These are phyloP conservation scores for Standfussiana lucernea DNA, from an alignment of 2,888 invertebrate species.

Conservation along the genomic window DNA sequence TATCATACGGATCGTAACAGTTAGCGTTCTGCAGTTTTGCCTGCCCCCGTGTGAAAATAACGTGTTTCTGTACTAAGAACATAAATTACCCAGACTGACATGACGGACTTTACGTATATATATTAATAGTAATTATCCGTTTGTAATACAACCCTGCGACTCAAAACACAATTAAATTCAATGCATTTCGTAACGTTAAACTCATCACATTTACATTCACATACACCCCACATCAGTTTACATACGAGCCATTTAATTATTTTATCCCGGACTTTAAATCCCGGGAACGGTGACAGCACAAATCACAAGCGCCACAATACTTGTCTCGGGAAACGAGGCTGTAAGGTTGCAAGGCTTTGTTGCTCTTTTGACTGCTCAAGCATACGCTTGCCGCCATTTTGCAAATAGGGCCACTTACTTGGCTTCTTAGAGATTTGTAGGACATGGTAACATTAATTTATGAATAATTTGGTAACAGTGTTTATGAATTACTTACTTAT, in stretches of 20 bases:
- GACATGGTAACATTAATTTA: neutral
- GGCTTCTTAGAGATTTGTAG: slow-evolving; percentile 15
- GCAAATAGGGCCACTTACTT: slow-evolving; percentile 28
- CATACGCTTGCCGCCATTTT: slow-evolving; percentile 38
- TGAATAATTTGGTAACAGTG: too few relatives aligned
- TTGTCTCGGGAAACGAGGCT: slow-evolving; percentile 16
- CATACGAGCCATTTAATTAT: slow-evolving; percentile 47
- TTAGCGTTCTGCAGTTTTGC: neutral
- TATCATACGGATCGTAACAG: neutral
- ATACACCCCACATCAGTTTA: slow-evolving; percentile 36
- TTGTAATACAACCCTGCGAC: neutral
- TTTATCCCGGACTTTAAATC: slow-evolving; percentile 43
- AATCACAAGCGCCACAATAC: slow-evolving; percentile 45
- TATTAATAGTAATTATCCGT: neutral
- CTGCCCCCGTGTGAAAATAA: neutral
- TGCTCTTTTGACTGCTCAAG: slow-evolving; percentile 44
- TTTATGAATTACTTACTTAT: neutral
- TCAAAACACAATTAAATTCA: neutral
- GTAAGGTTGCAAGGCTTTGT: slow-evolving; percentile 40
- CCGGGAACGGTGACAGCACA: slow-evolving; percentile 44
- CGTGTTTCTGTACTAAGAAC: neutral
- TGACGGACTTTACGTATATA: neutral
- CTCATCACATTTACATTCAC: slow-evolving; percentile 6
- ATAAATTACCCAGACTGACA: neutral
- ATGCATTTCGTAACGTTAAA: neutral